Evolutionary conservation across 2,113 vertebrate genomes (phyloP), one percentile per base, ranked within the genome.

Genomic region (Solea solea): DNA sequence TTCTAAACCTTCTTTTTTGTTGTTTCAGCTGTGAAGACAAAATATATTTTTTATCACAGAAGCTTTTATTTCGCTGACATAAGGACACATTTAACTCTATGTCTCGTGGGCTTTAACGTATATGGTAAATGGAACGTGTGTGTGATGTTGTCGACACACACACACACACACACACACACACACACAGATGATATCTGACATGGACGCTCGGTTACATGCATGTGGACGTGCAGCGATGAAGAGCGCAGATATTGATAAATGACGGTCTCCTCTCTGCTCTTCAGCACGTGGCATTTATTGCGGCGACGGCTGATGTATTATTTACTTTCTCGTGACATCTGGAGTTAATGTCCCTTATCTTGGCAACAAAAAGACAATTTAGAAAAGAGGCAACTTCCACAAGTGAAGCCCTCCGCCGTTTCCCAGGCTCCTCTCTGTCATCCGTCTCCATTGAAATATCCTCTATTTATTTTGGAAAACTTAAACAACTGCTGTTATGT

Each of bases 291-390:
- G 88, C 89, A 87, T 90, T 92, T 90, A 92, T 91, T 89, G 84
- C 83, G 64, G 81, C 80, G 45, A 5, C 71, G 57, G 84, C 88
- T 88, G 89, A 90, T 87, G 77, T 83, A 89, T 92, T 92, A 93
- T 93, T 93, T 93, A 91, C 88, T 90, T 85, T 89, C 82, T 88
- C 90, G 3, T 93, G 91, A 93, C 93, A 94, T 94, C 91, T 93
- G 92, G 89, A 94, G 91, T 93, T 94, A 94, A 95, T 94, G 93
- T 94, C 90, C 92, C 91, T 90, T 92, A 91, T 93, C 94, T 91
- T 83, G 79, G 88, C 92, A 93, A 94, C 91, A 93, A 94, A 94
- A 95, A 21, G 21, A 95, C 94, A 92, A 91, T 94, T 94, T 94
- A 90, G 92, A 94, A 93, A 34, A 94, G 82, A 94, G 83, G 90